Evolutionary conservation across 1,140 invertebrate genomes (phyloP).

Genomic region (Hycleus cichorii): DNA sequence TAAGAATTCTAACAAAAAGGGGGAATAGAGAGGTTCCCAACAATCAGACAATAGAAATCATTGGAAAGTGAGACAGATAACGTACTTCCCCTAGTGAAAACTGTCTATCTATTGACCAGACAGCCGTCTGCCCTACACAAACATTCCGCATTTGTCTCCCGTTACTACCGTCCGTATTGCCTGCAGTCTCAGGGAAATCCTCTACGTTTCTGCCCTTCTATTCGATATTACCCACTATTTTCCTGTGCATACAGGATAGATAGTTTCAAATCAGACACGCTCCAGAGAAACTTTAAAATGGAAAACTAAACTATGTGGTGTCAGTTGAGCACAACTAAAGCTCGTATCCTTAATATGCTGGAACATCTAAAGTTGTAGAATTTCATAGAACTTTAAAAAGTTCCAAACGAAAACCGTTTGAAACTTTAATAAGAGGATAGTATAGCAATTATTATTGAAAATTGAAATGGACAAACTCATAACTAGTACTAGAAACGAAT

Average conservation of each 20-base stretch:
- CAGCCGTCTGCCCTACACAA: conserved; percentile 1
- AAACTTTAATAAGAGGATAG: no score
- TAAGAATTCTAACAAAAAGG: conserved; percentile 3
- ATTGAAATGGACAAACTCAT: no score
- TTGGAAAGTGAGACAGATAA: neutral
- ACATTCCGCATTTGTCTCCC: conserved; percentile 2
- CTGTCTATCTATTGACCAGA: neutral
- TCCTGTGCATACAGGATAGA: neutral
- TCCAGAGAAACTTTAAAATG: conserved; percentile 15
- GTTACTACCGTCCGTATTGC: neutral
- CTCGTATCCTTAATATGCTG: no score
- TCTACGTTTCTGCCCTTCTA: neutral
- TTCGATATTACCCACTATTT: neutral
- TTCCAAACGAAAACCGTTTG: no score
- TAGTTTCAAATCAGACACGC: conserved; percentile 10
- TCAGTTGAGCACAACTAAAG: no score
- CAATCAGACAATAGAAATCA: conserved; percentile 3
- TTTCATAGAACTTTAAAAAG: no score
- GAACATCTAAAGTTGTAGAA: no score
- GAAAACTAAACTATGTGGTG: conserved; percentile 12
- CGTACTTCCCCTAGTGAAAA: no score
- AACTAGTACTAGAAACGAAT: no score
- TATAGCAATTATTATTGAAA: no score
- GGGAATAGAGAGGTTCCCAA: conserved; percentile 5
- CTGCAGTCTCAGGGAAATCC: neutral